phyloP scores from a whole-genome alignment of 2,888 invertebrate species.

The Campopleginae sp. region DNA sequence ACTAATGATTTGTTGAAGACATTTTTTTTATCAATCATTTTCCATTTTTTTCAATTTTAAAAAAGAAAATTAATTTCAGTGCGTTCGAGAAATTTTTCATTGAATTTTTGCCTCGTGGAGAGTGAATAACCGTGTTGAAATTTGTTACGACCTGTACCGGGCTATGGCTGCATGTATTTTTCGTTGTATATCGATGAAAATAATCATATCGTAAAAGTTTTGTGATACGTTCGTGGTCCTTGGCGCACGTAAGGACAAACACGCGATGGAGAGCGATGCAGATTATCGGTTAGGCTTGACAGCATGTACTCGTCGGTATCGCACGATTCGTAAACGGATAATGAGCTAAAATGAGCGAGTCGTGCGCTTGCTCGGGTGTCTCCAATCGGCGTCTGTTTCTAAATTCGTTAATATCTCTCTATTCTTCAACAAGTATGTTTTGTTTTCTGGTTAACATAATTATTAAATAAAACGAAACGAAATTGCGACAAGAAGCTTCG shows the following conservation, averaged over 20 bases:
- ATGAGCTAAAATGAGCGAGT: conserved; percentile 28
- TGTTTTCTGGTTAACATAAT: background rate
- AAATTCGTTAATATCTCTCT: background rate
- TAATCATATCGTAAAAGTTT: conserved; percentile 35
- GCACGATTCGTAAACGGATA: conserved; percentile 63
- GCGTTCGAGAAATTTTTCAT: no score
- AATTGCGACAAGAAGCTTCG: background rate
- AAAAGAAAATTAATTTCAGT: no score
- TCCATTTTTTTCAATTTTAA: no score
- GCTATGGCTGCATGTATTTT: background rate
- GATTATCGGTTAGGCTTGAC: conserved; percentile 70
- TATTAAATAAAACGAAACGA: background rate
- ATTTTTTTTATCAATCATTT: no score
- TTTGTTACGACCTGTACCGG: background rate
- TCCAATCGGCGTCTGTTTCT: background rate
- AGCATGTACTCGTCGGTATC: conserved; percentile 69
- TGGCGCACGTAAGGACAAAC: conserved; percentile 58
- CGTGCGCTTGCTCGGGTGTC: background rate
- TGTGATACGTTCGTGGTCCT: conserved; percentile 63
- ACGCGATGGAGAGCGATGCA: conserved; percentile 69
- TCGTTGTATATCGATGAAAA: conserved; percentile 15
- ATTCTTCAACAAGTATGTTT: background rate
- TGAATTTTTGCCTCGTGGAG: no score
- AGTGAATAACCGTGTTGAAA: background rate
- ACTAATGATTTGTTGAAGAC: background rate